These are phyloP conservation scores for Diarsia mendica DNA, from an alignment of 2,888 invertebrate species.

Conservation along the genomic window DNA sequence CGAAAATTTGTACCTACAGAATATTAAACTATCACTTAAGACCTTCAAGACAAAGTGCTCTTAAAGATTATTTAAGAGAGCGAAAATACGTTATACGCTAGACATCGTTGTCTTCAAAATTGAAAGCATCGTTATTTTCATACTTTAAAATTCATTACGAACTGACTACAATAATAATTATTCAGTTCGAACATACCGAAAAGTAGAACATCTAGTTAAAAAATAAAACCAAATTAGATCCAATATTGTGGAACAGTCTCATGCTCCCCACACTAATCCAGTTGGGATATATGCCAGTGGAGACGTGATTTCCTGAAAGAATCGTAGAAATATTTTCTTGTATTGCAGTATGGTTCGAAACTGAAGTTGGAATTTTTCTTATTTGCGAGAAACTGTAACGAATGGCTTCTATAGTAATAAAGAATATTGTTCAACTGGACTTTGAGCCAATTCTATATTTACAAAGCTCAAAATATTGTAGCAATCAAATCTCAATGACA, in stretches of 20 bases:
- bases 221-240: slow-evolving; percentile 28
- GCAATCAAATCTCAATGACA: neutral
- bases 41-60: slow-evolving; percentile 7
- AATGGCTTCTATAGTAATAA: neutral
- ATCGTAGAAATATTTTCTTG: slow-evolving; percentile 1
- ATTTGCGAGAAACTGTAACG: neutral
- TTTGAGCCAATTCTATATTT: neutral
- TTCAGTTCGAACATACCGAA: neutral
- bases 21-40: slow-evolving; percentile 11
- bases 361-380: neutral
- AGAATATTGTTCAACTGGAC: neutral
- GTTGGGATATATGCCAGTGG: neutral
- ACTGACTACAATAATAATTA: neutral
- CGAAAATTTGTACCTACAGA: neutral
- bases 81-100: neutral
- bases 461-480: neutral
- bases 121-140: neutral
- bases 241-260: slow-evolving; percentile 8
- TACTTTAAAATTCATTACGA: neutral
- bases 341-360: neutral
- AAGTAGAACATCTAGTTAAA: slow-evolving; percentile 14
- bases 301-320: neutral
- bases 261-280: slow-evolving; percentile 14
- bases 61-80: slow-evolving; percentile 3
- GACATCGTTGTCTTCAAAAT: neutral